Conservation (phyloP, 2,113 vertebrate species). For the Pachycephala philippinensis region DNA sequence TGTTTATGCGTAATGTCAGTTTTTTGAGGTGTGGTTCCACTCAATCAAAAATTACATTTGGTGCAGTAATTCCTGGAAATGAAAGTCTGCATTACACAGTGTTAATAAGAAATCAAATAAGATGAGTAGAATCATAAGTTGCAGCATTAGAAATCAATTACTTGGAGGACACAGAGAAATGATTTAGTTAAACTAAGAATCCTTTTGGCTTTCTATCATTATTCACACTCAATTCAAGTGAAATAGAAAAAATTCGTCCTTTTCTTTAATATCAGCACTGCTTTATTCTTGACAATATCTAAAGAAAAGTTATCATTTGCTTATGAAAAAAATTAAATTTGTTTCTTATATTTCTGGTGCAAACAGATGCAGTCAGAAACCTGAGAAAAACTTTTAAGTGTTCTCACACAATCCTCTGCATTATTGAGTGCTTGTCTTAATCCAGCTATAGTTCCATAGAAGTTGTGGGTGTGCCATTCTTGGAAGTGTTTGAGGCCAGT, state of each 20-base stretch:
- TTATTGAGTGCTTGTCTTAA: not conserved
- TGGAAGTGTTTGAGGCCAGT: not conserved
- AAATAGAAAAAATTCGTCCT: not conserved
- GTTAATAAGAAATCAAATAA: not conserved
- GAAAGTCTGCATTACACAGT: not conserved
- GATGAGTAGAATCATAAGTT: not conserved
- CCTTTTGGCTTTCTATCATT: not conserved
- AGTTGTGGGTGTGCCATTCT: not conserved
- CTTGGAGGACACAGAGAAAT: not conserved
- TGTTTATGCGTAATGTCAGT: not conserved
- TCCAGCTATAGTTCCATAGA: not conserved
- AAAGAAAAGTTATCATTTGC: not conserved
- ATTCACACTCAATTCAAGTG: not conserved
- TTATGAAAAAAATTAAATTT: not conserved
- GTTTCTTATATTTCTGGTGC: not conserved
- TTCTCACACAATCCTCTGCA: not conserved
- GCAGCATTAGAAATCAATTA: not conserved
- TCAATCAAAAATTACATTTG: not conserved
- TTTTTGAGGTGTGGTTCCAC: not conserved
- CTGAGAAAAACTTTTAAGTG: not conserved
- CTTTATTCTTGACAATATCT: not conserved
- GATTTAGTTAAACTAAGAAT: not conserved
- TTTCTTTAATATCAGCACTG: not conserved
- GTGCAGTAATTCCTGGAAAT: not conserved
- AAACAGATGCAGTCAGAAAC: not conserved